These are phyloP conservation scores for Embiotoca jacksoni DNA, from an alignment of 2,113 vertebrate genomes.

Conservation along the genomic window DNA sequence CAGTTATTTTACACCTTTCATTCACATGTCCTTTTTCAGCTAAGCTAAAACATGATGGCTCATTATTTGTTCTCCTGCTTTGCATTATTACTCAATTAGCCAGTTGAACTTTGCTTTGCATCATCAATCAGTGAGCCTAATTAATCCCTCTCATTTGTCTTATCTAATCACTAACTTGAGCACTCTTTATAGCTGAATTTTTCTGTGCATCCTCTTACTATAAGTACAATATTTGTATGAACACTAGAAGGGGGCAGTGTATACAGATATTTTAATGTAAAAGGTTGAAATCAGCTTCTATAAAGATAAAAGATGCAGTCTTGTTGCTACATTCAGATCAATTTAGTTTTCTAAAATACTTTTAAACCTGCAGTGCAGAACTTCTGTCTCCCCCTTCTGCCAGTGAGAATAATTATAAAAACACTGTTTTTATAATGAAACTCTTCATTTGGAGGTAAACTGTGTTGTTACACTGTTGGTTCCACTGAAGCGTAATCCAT, in stretches of 20 bases:
- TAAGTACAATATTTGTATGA: neutral
- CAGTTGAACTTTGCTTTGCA: conserved; percentile 23
- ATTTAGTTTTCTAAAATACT: too few species aligned
- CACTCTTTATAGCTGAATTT: neutral
- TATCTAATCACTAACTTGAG: conserved; percentile 28
- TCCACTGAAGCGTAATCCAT: too few species aligned
- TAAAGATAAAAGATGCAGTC: too few species aligned
- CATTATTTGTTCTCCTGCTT: conserved; percentile 19
- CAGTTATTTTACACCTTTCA: neutral
- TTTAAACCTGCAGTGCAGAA: too few species aligned
- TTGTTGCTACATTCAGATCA: too few species aligned
- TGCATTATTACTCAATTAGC: conserved; percentile 50
- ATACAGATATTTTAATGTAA: too few species aligned
- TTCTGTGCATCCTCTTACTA: neutral
- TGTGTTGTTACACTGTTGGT: too few species aligned
- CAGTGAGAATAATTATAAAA: too few species aligned
- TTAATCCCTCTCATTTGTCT: conserved; percentile 41
- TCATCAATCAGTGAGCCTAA: conserved; percentile 37
- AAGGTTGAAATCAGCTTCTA: too few species aligned
- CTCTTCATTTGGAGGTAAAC: too few species aligned
- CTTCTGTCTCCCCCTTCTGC: too few species aligned
- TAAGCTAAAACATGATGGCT: conserved; percentile 6
- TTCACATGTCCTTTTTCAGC: neutral
- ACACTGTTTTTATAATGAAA: too few species aligned
- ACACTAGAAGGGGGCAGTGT: neutral